Percentiles rank a stretch among this genome's conserved stretches.
These are phyloP conservation scores for Hiodon alosoides DNA, from an alignment of 2,113 vertebrate species.

Conservation along the genomic window DNA sequence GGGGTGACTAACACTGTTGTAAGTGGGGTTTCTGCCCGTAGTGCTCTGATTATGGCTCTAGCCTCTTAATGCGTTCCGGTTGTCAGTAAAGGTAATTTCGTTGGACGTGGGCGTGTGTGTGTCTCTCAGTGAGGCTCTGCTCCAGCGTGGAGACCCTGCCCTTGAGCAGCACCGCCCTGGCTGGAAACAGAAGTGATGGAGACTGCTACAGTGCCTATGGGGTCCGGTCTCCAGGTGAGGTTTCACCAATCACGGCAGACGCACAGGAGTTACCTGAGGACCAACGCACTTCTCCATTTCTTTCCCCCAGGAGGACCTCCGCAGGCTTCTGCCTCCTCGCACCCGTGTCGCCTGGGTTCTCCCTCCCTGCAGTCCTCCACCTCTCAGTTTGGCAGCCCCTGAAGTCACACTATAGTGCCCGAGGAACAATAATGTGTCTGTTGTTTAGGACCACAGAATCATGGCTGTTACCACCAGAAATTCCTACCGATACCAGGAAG, in stretches of 20 bases:
- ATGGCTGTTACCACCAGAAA: too few species aligned
- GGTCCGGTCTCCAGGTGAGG: slow-evolving; percentile 6
- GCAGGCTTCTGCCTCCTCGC: slow-evolving; percentile 48
- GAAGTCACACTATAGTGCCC: slow-evolving; percentile 17
- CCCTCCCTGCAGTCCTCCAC: slow-evolving; percentile 45
- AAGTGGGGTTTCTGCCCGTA: too few species aligned
- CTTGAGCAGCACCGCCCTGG: neutral
- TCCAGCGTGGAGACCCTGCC: neutral
- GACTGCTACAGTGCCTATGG: slow-evolving; percentile 3
- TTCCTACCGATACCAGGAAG: too few species aligned
- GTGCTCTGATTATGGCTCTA: too few species aligned
- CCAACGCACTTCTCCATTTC: neutral
- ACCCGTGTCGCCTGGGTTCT: slow-evolving; percentile 49
- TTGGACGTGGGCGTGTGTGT: neutral
- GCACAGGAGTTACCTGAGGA: neutral
- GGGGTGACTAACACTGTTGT: too few species aligned
- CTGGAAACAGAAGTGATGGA: slow-evolving; percentile 4
- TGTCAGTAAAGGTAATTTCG: neutral
- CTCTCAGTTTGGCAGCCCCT: slow-evolving; percentile 55
- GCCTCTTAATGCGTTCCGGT: neutral
- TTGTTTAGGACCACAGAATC: too few species aligned
- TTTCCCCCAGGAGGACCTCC: slow-evolving; percentile 42
- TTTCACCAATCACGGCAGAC: neutral
- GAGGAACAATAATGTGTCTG: too few species aligned
- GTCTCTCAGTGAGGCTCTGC: neutral